A percentile compares a stretch with the other conserved stretches of the same genome.
Conservation (phyloP, 2,888 invertebrate species). For the Leucophenga montana region DNA sequence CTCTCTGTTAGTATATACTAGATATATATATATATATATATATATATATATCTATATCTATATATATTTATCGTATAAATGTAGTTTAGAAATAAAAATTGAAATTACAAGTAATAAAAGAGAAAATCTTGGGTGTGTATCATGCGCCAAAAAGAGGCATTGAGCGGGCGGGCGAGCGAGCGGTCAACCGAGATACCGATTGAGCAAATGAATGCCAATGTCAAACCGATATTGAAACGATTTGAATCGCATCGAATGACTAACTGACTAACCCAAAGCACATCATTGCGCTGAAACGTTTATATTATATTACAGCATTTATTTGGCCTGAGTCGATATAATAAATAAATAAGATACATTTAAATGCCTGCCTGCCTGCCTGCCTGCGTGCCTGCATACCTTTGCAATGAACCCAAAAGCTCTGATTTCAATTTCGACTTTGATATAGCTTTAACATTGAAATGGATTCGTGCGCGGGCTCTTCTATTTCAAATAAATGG, state of each 20-base stretch:
- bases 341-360: background rate
- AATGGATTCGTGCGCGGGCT: too few species aligned
- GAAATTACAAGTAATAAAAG: too few species aligned
- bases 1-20: background rate
- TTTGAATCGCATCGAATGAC: constrained; percentile 14
- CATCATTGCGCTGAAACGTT: background rate
- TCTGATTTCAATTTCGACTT: too few species aligned
- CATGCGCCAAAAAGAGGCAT: constrained; percentile 20
- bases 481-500: constrained; percentile 15
- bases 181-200: background rate
- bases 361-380: constrained; percentile 5
- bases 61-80: constrained; percentile 10
- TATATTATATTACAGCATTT: background rate
- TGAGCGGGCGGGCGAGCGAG: background rate
- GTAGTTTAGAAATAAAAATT: background rate
- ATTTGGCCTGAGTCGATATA: background rate
- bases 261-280: constrained; percentile 8
- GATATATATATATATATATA: constrained; percentile 1
- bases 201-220: constrained; percentile 21
- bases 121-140: constrained; percentile 21
- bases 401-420: constrained; percentile 5
- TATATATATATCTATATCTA: constrained; percentile 7
- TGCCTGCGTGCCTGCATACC: constrained; percentile 8
- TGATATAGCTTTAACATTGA: too few species aligned
- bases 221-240: background rate